phyloP scores from a whole-genome alignment of 1,140 invertebrate species.

The Heliconius melpomene region DNA sequence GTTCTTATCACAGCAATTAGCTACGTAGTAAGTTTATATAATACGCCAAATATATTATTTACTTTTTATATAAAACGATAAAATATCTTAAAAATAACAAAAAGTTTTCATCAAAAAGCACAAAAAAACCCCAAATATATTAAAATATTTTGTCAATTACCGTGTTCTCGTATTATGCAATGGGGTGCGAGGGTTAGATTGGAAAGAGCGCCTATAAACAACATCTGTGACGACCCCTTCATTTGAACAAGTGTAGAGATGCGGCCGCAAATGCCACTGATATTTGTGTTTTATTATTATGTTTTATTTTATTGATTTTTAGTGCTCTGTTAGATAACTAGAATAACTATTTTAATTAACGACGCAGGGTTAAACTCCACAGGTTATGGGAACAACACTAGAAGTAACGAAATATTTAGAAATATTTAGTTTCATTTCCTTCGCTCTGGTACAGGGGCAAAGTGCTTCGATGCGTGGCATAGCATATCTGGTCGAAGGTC shows the following conservation, averaged over 20 bases:
- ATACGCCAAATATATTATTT: too few relatives aligned
- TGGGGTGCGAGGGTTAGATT: conserved; percentile 59
- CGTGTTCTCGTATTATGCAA: conserved; percentile 14
- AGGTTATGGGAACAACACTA: too few relatives aligned
- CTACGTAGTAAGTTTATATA: too few relatives aligned
- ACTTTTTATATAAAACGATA: too few relatives aligned
- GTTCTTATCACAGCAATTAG: too few relatives aligned
- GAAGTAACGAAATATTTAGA: too few relatives aligned
- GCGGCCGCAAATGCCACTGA: conserved; percentile 18
- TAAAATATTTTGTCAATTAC: conserved; percentile 29
- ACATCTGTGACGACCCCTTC: conserved; percentile 66
- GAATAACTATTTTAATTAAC: not conserved
- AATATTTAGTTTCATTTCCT: too few relatives aligned
- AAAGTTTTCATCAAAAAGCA: not conserved
- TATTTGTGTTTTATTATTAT: conserved; percentile 13
- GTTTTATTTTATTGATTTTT: not conserved
- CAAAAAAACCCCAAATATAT: not conserved
- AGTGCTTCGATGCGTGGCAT: too few relatives aligned
- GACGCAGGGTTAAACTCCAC: too few relatives aligned
- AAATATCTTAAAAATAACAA: not conserved
- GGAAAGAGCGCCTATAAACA: conserved; percentile 64
- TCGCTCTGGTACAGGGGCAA: too few relatives aligned
- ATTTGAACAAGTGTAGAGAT: conserved; percentile 31
- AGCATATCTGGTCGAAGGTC: too few relatives aligned
- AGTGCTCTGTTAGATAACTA: not conserved